Evolutionary conservation across 2,797 vertebrate genomes (phyloP), one percentile per base, ranked within the genome.

Genomic region (Sternotherus odoratus): DNA sequence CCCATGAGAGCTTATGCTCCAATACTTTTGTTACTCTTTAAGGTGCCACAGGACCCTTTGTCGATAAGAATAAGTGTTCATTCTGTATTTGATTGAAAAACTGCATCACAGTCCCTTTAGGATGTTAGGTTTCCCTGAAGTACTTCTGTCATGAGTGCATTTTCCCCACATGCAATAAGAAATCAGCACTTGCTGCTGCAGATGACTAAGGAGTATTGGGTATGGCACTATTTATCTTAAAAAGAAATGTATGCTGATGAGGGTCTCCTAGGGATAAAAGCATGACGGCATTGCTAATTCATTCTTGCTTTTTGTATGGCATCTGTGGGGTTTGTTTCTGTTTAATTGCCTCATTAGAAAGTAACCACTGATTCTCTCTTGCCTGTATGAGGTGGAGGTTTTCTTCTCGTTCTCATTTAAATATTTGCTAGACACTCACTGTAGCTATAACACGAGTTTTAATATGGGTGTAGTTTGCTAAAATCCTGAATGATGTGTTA

Each of bases 401-500:
- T 94, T 90, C 13, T 69, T 93, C 88, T 89, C 15, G 50, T 77
- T 91, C 74, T 79, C 86, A 36, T 86, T 77, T 15, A 79, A 90
- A 23, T 57, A 90, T 23, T 51, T 84, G 23, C 57, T 89, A 90
- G 36, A 87, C 11, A 51, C 79, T 89, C 46, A 23, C 12, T 0
- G 0, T 54, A 7, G 79, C 74, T 79, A 54, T 77, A 93, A 88
- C 12, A 69, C 75, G 82, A 92, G 6, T 79, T 72, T 50, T 56
- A 90, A 77, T 81, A 84, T 92, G 5, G 88, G 30, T 74, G 8
- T 2, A 85, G 30, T 92, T 95, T 89, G 87, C 30, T 30, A 4
- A 89, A 95, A 85, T 74, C 66, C 83, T 87, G 72, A 95, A 77
- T 89, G 89, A 95, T 57, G 11, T 57, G 51, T 46, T 51, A 36